Percentiles rank a stretch among this genome's conserved stretches.
Conservation (phyloP, 1,140 invertebrate genomes). For the Drosophila tsacasi region DNA sequence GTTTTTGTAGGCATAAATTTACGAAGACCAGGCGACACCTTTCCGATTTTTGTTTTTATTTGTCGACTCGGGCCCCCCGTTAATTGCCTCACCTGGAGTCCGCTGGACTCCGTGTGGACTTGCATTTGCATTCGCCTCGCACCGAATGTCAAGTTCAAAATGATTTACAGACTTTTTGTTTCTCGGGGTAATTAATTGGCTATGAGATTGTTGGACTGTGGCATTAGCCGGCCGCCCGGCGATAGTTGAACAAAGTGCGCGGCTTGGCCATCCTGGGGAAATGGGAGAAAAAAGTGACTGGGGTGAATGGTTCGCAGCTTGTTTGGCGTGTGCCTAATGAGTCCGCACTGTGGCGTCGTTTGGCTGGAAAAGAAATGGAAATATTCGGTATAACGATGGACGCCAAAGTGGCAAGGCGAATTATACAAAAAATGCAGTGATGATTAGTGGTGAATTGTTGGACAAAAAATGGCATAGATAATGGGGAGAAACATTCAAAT, state of each 20-base stretch:
- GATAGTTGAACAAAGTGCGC: constrained; percentile 27
- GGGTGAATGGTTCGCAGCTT: constrained; percentile 43
- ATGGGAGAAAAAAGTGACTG: constrained; percentile 1
- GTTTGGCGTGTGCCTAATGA: constrained; percentile 54
- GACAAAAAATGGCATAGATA: not conserved
- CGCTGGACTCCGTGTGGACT: constrained; percentile 21
- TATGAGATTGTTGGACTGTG: constrained; percentile 25
- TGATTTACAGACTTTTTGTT: constrained; percentile 75
- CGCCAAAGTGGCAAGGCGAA: constrained; percentile 7
- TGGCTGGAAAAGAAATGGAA: not conserved
- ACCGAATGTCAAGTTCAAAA: constrained; percentile 80
- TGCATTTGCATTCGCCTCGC: constrained; percentile 63
- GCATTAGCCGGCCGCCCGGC: constrained; percentile 22
- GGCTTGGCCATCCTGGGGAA: constrained; percentile 19
- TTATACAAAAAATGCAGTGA: not conserved
- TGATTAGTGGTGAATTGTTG: not conserved
- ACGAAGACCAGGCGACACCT: constrained; percentile 35
- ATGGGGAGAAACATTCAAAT: not conserved
- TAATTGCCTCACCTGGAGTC: constrained; percentile 56
- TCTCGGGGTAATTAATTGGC: constrained; percentile 70
- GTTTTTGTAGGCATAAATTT: constrained; percentile 50
- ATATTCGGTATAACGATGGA: not conserved
- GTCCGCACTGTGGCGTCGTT: constrained; percentile 24
- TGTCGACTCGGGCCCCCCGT: constrained; percentile 14
- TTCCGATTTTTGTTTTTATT: constrained; percentile 6